Conservation (phyloP, 2,113 vertebrate genomes). For the Globicephala melas region DNA sequence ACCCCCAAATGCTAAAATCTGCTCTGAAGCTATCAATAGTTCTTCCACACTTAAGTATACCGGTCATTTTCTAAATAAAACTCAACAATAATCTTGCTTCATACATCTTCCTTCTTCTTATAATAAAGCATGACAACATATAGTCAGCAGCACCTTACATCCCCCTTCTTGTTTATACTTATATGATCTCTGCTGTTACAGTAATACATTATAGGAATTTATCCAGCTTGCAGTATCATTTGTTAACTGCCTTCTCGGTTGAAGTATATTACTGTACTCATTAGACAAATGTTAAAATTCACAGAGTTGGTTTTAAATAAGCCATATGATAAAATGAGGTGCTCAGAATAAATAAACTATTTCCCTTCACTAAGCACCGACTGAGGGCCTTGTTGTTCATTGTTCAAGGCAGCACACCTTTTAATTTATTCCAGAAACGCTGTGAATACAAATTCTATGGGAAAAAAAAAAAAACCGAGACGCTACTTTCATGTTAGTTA, state of each 20-base stretch:
- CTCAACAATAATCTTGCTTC: constrained; percentile 65
- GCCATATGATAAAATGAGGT: not conserved
- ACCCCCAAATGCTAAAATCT: not conserved
- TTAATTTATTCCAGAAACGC: constrained; percentile 42
- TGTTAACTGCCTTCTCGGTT: constrained; percentile 2
- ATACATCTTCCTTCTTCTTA: constrained; percentile 51
- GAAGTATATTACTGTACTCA: not conserved
- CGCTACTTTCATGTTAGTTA: constrained; percentile 35
- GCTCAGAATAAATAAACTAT: constrained; percentile 17
- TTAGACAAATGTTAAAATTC: constrained; percentile 20
- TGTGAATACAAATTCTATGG: constrained; percentile 20
- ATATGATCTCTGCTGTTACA: constrained; percentile 23
- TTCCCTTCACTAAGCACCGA: not conserved
- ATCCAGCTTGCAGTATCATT: constrained; percentile 16
- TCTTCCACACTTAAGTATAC: constrained; percentile 48
- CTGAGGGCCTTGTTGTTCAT: not conserved
- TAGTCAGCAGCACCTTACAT: constrained; percentile 63
- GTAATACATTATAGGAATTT: not conserved
- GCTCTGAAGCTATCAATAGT: not conserved
- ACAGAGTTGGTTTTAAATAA: constrained; percentile 6
- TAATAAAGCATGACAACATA: constrained; percentile 45
- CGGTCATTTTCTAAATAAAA: constrained; percentile 47
- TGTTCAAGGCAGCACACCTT: constrained; percentile 43
- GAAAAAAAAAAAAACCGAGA: not conserved
- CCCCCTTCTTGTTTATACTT: constrained; percentile 16